These are phyloP conservation scores for Drosophila affinis DNA, from an alignment of 2,888 invertebrate species.

Conservation along the genomic window DNA sequence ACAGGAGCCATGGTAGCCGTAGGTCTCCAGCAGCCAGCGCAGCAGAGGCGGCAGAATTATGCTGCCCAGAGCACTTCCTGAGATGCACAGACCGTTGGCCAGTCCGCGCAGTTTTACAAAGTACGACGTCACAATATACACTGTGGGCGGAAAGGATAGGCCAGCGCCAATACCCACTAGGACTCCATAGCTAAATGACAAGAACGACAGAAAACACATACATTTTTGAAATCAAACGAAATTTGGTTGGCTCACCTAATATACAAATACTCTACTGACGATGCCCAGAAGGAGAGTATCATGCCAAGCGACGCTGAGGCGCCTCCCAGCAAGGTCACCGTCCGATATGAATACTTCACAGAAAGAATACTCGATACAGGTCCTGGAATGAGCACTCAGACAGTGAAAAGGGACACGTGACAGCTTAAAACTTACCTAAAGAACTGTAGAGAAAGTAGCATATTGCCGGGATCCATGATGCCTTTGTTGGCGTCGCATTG, in stretches of 20 bases:
- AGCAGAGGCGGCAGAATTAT: slow-evolving; percentile 93
- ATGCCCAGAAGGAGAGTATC: slow-evolving; percentile 92
- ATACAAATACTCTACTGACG: slow-evolving; percentile 91
- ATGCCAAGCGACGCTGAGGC: slow-evolving; percentile 92
- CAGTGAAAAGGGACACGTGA: not conserved
- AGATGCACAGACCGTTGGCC: slow-evolving; percentile 94
- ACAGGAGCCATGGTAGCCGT: slow-evolving; percentile 90
- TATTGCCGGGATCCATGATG: slow-evolving; percentile 93
- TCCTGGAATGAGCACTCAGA: slow-evolving; percentile 85
- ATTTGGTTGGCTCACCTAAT: slow-evolving; percentile 86
- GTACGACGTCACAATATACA: slow-evolving; percentile 94
- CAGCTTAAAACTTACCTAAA: slow-evolving; percentile 86
- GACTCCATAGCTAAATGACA: slow-evolving; percentile 88
- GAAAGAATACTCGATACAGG: slow-evolving; percentile 93
- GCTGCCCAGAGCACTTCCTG: slow-evolving; percentile 93
- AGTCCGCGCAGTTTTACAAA: slow-evolving; percentile 91
- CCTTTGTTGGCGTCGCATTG: slow-evolving; percentile 88
- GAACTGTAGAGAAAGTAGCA: slow-evolving; percentile 95
- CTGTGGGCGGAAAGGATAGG: slow-evolving; percentile 93
- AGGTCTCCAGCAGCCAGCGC: slow-evolving; percentile 88
- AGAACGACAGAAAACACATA: not conserved
- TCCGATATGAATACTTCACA: slow-evolving; percentile 92
- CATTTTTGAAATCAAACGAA: not conserved
- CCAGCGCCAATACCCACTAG: slow-evolving; percentile 93
- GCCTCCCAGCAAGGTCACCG: slow-evolving; percentile 93